Evolutionary conservation across 2,113 vertebrate species (phyloP), one percentile per base, ranked within the genome.

Genomic region (Rhinoderma darwinii): DNA sequence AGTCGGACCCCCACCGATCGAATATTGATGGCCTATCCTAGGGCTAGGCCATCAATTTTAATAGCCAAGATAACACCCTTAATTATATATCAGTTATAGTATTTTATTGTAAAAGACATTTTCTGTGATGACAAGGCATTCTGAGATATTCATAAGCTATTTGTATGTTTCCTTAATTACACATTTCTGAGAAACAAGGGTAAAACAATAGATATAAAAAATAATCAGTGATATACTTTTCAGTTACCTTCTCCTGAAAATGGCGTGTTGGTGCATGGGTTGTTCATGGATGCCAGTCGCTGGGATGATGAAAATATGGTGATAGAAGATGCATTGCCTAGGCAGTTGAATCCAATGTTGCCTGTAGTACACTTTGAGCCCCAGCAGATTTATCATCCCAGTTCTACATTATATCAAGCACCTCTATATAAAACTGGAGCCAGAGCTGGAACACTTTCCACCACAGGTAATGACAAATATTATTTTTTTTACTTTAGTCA

Each of bases 361-460:
- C 94, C 96, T 0, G 90, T 95, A 73, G 91, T 96, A 37, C 95
- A 95, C 83, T 96, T 94, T 88, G 95, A 97, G 86, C 94, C 95
- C 0, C 91, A 92, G 43, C 95, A 92, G 82, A 96, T 94, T 88
- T 95, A 95, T 11, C 89, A 91, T 15, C 90, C 94, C 0, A 68
- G 84, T 41, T 88, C 89, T 0, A 86, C 75, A 0, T 88, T 95
- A 17, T 95, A 96, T 88, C 94, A 95, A 0, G 93, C 94, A 9
- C 94, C 94, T 0, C 91, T 96, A 18, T 96, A 94, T 89, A 96
- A 97, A 92, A 96, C 96, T 61, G 94, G 93, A 1, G 93, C 91
- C 84, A 92, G 95, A 32, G 94, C 94, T 6, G 95, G 94, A 32
- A 95, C 93, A 0, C 91, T 96, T 0, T 95, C 95, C 61, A 96